Evolutionary conservation across 2,113 vertebrate species (phyloP).

Genomic region (Willisornis vidua): DNA sequence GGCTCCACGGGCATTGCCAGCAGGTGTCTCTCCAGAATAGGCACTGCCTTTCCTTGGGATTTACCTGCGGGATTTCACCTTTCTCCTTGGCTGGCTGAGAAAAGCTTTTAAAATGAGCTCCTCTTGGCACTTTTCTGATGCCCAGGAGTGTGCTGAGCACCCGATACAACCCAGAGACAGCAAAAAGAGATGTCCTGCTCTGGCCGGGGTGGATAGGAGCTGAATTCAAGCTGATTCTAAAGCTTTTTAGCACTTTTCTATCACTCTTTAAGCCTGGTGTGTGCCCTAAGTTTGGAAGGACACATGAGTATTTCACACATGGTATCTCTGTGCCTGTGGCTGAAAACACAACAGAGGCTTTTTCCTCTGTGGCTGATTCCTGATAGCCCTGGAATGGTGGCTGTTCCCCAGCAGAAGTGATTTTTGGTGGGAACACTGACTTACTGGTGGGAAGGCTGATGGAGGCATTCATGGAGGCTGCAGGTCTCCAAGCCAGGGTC

Average conservation of each 20-base stretch:
- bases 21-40: conserved; percentile 20
- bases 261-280: background rate
- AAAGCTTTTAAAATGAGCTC: background rate
- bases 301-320: background rate
- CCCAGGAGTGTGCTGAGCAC: background rate
- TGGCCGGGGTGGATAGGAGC: background rate
- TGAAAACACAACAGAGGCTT: background rate
- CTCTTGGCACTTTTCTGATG: background rate
- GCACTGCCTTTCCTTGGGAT: background rate
- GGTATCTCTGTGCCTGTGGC: background rate
- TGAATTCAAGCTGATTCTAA: background rate
- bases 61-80: background rate
- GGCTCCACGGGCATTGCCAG: background rate
- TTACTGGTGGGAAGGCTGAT: background rate
- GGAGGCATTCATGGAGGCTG: background rate
- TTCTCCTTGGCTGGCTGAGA: background rate
- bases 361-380: background rate
- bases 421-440: background rate
- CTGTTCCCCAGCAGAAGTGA: accelerated
- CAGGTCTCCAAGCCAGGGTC: accelerated
- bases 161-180: background rate
- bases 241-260: background rate
- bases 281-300: background rate
- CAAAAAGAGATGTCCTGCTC: background rate
- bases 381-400: background rate